Conservation (phyloP, 1,140 invertebrate species). For the Pogonognathellus flavescens region DNA sequence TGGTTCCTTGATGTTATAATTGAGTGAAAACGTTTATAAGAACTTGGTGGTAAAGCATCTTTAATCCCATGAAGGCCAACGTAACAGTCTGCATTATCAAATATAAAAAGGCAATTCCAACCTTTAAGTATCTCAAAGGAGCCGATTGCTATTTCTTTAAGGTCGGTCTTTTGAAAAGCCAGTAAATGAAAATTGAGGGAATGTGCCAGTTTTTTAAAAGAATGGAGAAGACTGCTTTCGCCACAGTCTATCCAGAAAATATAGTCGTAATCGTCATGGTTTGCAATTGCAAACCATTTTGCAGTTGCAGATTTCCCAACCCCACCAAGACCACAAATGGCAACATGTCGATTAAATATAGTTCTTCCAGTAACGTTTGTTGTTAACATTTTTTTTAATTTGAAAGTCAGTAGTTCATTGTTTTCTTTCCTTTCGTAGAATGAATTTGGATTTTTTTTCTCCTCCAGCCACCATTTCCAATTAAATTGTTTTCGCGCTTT, state of each 20-base stretch:
- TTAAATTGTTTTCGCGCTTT: too few species aligned
- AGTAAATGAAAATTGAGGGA: too few species aligned
- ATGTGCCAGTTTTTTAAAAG: not conserved
- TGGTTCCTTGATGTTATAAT: not conserved
- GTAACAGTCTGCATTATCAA: not conserved
- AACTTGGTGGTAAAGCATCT: not conserved
- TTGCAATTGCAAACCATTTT: not conserved
- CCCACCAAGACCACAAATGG: not conserved
- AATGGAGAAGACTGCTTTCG: not conserved
- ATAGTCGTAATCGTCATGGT: not conserved
- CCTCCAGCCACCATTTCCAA: not conserved
- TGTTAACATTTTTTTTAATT: too few species aligned
- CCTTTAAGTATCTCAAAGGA: not conserved
- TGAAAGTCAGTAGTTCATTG: not conserved
- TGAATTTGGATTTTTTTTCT: not conserved
- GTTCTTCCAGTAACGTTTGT: too few species aligned
- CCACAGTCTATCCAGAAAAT: conserved; percentile 3
- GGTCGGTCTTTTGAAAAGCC: too few species aligned
- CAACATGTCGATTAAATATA: not conserved
- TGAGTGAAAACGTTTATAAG: not conserved
- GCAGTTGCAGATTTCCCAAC: not conserved
- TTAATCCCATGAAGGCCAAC: not conserved
- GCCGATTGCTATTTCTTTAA: not conserved
- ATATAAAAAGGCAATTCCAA: not conserved
- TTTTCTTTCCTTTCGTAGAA: not conserved